Conservation (phyloP, 2,113 vertebrate genomes). For the Pantherophis guttatus region DNA sequence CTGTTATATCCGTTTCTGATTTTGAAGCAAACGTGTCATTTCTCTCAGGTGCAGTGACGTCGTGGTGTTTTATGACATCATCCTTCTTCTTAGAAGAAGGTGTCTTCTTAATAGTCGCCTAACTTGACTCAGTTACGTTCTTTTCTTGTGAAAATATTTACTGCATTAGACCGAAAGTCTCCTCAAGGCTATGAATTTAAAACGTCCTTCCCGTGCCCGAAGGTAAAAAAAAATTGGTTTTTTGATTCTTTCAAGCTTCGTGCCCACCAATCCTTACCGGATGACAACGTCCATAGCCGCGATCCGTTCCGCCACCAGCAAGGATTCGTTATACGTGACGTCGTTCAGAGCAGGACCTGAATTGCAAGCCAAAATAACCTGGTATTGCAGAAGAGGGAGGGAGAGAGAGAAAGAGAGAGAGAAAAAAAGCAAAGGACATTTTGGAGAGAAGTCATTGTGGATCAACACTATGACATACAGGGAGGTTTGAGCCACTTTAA, state of each 20-base stretch:
- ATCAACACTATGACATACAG: not conserved
- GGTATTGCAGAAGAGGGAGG: not conserved
- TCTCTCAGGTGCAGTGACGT: not conserved
- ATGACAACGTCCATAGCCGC: conserved; percentile 88
- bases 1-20: not conserved
- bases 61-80: too few relatives aligned
- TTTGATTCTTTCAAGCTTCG: not conserved
- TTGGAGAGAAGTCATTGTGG: not conserved
- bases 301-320: conserved; percentile 86
- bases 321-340: conserved; percentile 89
- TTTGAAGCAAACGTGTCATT: not conserved
- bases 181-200: too few relatives aligned
- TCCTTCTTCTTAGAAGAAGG: not conserved
- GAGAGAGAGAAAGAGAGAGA: not conserved
- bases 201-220: not conserved
- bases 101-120: not conserved
- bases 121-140: not conserved
- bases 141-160: not conserved
- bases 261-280: conserved; percentile 69
- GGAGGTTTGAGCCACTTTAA: not conserved
- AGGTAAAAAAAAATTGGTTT: not conserved
- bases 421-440: not conserved
- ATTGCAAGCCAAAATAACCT: conserved; percentile 97
- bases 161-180: not conserved
- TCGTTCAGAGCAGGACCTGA: conserved; percentile 94